phyloP scores from a whole-genome alignment of 2,797 vertebrate species.

The Dromococcyx pavoninus region DNA sequence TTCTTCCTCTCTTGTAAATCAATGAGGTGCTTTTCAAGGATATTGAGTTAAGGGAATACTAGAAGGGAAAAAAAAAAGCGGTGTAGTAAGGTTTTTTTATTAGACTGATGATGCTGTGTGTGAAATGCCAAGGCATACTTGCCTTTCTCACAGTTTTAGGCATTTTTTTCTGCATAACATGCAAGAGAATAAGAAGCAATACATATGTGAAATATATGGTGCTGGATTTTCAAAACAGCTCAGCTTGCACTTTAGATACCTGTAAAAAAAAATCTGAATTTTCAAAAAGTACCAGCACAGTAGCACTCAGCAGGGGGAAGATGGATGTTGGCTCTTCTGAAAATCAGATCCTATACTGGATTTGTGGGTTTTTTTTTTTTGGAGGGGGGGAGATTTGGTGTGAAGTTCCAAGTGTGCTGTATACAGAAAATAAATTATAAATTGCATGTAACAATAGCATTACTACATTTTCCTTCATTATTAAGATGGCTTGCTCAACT shows the following conservation, averaged over 20 bases:
- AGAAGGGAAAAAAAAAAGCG: background rate
- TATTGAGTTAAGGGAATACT: background rate
- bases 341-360: conserved; percentile 19
- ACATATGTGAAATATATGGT: background rate
- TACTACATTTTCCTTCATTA: conserved; percentile 40
- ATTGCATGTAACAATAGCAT: conserved; percentile 32
- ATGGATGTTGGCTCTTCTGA: conserved; percentile 40
- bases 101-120: background rate
- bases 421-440: conserved; percentile 63
- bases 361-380: background rate
- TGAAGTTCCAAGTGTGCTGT: conserved; percentile 55
- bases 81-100: background rate
- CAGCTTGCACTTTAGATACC: conserved; percentile 19
- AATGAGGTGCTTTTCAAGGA: background rate
- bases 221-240: conserved; percentile 33
- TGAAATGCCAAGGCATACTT: background rate
- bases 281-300: conserved; percentile 12
- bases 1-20: conserved; percentile 22
- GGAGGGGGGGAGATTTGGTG: background rate
- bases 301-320: conserved; percentile 15
- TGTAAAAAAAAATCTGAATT: background rate
- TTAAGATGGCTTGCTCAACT: conserved; percentile 44
- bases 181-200: background rate
- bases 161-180: background rate
- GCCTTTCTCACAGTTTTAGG: background rate